A percentile compares a stretch with the other conserved stretches of the same genome.
These are phyloP conservation scores for Dascyllus trimaculatus DNA, from an alignment of 2,113 vertebrate species.

Conservation along the genomic window DNA sequence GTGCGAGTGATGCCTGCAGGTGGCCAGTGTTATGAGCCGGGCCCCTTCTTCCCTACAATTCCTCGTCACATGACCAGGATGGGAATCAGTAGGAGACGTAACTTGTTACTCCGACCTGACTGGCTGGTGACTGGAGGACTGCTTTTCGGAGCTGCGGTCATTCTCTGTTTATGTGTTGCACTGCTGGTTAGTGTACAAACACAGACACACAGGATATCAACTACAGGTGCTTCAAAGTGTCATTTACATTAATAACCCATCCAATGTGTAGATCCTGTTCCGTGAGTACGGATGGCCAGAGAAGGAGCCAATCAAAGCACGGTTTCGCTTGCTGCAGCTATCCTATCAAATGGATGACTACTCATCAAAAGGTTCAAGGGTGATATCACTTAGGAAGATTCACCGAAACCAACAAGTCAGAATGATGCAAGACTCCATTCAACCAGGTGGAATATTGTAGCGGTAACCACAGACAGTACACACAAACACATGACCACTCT, in stretches of 20 bases:
- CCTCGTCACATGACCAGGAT: conserved; percentile 86
- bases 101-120: conserved; percentile 83
- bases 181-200: conserved; percentile 82
- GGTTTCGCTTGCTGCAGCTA: conserved; percentile 86
- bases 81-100: conserved; percentile 83
- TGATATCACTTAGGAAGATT: conserved; percentile 76
- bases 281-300: conserved; percentile 84
- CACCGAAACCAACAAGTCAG: conserved; percentile 80
- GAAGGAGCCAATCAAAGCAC: conserved; percentile 71
- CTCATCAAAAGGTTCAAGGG: conserved; percentile 81
- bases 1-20: conserved; percentile 86
- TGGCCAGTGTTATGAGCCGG: conserved; percentile 87
- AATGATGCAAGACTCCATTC: conserved; percentile 62
- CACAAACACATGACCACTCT: conserved; percentile 6
- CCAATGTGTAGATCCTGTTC: conserved; percentile 82
- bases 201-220: background rate
- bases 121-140: conserved; percentile 85
- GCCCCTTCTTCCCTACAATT: conserved; percentile 86
- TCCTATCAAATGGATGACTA: conserved; percentile 87
- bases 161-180: conserved; percentile 83
- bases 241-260: conserved; percentile 3
- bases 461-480: background rate
- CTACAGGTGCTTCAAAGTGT: background rate
- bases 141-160: conserved; percentile 77
- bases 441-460: conserved; percentile 70